Evolutionary conservation across 2,113 vertebrate species (phyloP).

Genomic region (Mesocricetus auratus): DNA sequence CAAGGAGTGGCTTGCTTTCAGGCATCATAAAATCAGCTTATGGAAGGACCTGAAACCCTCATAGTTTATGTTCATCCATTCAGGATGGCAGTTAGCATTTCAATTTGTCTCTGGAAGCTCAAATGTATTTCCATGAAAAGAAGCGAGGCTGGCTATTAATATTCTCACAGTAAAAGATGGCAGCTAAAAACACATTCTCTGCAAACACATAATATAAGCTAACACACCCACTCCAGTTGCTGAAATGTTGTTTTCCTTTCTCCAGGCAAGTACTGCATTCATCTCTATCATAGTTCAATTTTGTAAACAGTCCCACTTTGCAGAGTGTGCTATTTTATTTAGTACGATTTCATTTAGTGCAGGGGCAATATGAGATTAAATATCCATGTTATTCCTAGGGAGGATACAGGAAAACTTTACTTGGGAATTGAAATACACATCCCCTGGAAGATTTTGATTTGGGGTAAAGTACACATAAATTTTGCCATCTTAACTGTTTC

Average conservation of each 20-base stretch:
- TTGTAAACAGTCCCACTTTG: neutral
- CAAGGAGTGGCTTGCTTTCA: neutral
- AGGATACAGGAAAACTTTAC: neutral
- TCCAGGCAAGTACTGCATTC: neutral
- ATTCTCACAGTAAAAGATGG: neutral
- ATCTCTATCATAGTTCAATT: neutral
- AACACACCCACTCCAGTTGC: neutral
- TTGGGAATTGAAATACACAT: neutral
- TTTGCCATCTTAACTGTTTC: neutral
- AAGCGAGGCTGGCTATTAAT: neutral
- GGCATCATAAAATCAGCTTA: neutral
- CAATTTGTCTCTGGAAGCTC: neutral
- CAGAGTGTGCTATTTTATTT: slow-evolving; percentile 27
- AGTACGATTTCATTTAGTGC: neutral
- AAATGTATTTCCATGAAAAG: neutral
- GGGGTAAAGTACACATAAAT: neutral
- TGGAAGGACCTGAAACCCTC: neutral
- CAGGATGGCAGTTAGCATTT: neutral
- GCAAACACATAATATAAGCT: neutral
- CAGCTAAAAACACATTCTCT: neutral
- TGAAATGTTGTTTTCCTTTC: neutral
- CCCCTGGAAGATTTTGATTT: neutral
- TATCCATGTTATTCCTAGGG: neutral
- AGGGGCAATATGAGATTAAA: neutral
- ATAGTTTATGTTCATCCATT: neutral